Evolutionary conservation across 2,113 vertebrate species (phyloP), one percentile per base, ranked within the genome.

Genomic region (Numenius arquata): DNA sequence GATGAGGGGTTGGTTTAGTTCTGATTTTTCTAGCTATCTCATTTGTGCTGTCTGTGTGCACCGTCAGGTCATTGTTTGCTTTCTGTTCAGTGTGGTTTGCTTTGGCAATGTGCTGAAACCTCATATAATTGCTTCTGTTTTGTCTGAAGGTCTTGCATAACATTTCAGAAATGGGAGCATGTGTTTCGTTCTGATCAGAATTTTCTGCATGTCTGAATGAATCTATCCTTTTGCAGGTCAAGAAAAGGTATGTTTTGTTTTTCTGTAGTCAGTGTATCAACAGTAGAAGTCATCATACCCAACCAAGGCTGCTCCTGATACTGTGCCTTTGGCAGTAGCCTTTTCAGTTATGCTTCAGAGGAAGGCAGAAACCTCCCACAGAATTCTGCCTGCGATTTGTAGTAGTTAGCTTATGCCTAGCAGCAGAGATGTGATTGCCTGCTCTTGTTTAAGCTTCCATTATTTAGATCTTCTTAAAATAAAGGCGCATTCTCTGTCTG

Each of bases 1-100:
- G 99, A 99, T 59, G 98, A 98, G 88, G 98, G 98, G 99, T 99
- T 97, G 95, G 98, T 97, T 87, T 90, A 83, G 87, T 91, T 95
- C 77, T 68, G 29, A 89, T 97, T 96, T 95, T 96, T 94, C 53
- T 93, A 70, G 85, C 73, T 95, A 6, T 82, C 81, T 92, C 59
- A 8, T 92, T 88, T 88, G 88, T 85, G 73, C 90, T 87, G 40
- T 74, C n/a, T 58, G 56, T 61, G 32, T 50, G 91, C 87, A 63
- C 79, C 27, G 21, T 85, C 88, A 94, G 88, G 85, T 74, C 80
- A 4, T 56, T 86, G 92, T 95, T 96, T 94, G 95, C 96, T 96
- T 92, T 95, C 75, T 88, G 82, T 80, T 83, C 3, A 1, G 32
- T 16, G 66, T 90, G 61, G 73, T 96, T 96, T 85, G 91, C 88